Base-by-base conservation (phyloP, 2,113 vertebrate species). In the Clarias macrocephalus region DNA sequence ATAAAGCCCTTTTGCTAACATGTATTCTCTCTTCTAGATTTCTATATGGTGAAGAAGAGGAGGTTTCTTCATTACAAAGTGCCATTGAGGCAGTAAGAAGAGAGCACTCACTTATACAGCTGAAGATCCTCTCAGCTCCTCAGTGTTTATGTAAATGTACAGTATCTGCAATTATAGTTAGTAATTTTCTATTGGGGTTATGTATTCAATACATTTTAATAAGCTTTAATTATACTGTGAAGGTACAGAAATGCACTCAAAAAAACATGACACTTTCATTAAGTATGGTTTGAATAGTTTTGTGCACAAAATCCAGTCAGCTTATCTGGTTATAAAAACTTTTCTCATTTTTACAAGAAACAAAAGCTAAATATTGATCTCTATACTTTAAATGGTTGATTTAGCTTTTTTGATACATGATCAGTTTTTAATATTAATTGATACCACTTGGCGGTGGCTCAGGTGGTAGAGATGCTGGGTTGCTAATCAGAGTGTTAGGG, bases 1-100 rank as follows among this genome's bases (percentile, higher is more conserved):
- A 42, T 30, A 73, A 3, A 18, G 73, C 30, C 12, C 30, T 57
- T 28, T 28, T 60, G 18, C 68, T 60, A 63, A 75, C 56, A 82
- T 1, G 25, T n/a, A 30, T 66, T 83, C 12, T 88, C 18, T 87
- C 56, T 21, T 15, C 54, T 88, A 96, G 95, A 96, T 86, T 96
- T 95, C 91, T 96, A 94, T 90, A 92, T 90, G 66, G 93, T 95
- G 87, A 94, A 95, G 88, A 96, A 93, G 91, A 94, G 73, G 86
- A 92, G 60, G 82, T 91, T 91, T 15, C 89, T 94, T 76, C 77
- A 93, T 90, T 85, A 89, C 48, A 95, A 96, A 89, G 81, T 28
- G 0, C 85, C 92, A 6, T 85, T 89, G 21, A 84, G 89, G 56
- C 93, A 92, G 90, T 94, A 93, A 88, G 87, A 52, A 82, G 70